phyloP scores from a whole-genome alignment of 2,888 invertebrate species.

The Acronicta leporina region DNA sequence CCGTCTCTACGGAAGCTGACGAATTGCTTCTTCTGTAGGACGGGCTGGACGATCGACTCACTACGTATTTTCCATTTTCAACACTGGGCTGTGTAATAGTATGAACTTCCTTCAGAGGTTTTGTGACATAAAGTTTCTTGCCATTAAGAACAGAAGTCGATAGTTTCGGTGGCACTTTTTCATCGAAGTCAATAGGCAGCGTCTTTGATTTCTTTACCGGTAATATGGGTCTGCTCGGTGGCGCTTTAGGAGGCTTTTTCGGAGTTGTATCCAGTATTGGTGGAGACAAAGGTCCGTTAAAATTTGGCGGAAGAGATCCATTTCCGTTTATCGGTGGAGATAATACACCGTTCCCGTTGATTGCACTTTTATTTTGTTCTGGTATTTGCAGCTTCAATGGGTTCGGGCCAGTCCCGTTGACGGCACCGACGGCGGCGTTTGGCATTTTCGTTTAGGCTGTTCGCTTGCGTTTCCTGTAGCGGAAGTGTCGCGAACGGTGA shows the following conservation, averaged over 20 bases:
- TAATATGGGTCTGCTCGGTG: constrained; percentile 75
- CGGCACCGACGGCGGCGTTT: constrained; percentile 57
- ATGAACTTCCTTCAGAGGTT: constrained; percentile 82
- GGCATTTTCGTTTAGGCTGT: constrained; percentile 75
- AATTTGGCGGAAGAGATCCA: constrained; percentile 68
- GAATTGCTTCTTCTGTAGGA: constrained; percentile 80
- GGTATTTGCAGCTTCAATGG: constrained; percentile 80
- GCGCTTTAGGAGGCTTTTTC: constrained; percentile 83
- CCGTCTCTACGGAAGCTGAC: constrained; percentile 81
- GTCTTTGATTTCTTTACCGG: constrained; percentile 85
- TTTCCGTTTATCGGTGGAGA: constrained; percentile 67
- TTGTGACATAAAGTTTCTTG: constrained; percentile 80
- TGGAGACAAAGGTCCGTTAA: constrained; percentile 79
- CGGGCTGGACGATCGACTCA: constrained; percentile 79
- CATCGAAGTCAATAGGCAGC: constrained; percentile 83
- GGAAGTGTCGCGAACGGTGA: constrained; percentile 81
- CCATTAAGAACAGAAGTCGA: constrained; percentile 72
- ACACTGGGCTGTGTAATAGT: constrained; percentile 69
- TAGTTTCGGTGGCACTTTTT: constrained; percentile 75
- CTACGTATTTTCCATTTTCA: constrained; percentile 72
- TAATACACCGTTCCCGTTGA: constrained; percentile 62
- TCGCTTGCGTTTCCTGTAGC: constrained; percentile 82
- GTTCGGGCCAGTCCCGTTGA: constrained; percentile 61
- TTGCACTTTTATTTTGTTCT: constrained; percentile 65
- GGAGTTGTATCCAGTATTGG: constrained; percentile 80